Percentiles rank a stretch among this genome's conserved stretches.
Conservation (phyloP, 2,888 invertebrate species). For the Melikaiella ostensackeni region DNA sequence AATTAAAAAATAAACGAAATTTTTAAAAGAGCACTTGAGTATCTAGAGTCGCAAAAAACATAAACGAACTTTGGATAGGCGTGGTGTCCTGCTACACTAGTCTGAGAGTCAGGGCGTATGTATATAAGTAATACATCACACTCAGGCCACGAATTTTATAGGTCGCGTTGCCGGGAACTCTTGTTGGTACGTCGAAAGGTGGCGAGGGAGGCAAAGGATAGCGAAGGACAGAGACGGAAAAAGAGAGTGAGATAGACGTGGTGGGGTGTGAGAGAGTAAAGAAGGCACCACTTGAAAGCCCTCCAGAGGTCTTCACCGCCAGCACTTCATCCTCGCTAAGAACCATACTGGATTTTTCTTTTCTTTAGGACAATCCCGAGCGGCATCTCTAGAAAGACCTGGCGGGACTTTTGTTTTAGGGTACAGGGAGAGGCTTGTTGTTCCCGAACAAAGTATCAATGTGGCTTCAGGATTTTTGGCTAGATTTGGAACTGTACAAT, state of each 20-base stretch:
- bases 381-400: constrained; percentile 52
- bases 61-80: constrained; percentile 28
- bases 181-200: constrained; percentile 38
- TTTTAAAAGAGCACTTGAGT: neutral
- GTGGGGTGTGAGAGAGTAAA: constrained; percentile 44
- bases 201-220: neutral
- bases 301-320: constrained; percentile 66
- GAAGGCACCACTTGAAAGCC: constrained; percentile 62
- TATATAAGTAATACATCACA: constrained; percentile 29
- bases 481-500: constrained; percentile 43
- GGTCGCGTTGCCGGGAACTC: constrained; percentile 32
- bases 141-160: constrained; percentile 40
- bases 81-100: constrained; percentile 18
- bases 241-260: constrained; percentile 9
- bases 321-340: constrained; percentile 69
- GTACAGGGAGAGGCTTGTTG: constrained; percentile 56
- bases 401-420: constrained; percentile 62
- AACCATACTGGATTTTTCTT: constrained; percentile 68
- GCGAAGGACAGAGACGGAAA: neutral
- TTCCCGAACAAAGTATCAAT: constrained; percentile 47
- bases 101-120: constrained; percentile 22
- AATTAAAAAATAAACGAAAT: neutral
- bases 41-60: neutral
- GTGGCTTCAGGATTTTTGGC: constrained; percentile 37
- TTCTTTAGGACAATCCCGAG: constrained; percentile 59